Evolutionary conservation across 2,113 vertebrate species (phyloP), one percentile per base, ranked within the genome.

Genomic region (Neotoma lepida): DNA sequence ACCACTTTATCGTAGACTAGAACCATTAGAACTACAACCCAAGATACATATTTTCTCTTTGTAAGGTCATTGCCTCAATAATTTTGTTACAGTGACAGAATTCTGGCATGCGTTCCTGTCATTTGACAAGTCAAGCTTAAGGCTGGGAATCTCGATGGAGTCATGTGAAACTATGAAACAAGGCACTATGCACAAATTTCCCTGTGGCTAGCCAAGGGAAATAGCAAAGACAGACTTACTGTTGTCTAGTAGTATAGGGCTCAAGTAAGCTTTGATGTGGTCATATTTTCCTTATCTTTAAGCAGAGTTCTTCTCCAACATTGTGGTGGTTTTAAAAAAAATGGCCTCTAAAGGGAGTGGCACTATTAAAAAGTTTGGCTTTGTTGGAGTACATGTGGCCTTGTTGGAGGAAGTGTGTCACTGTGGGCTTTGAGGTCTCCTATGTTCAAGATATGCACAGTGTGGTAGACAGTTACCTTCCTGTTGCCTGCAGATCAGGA

Each of bases 21-120:
- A 88, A 73, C 0, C 12, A 15, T 35, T 71, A 71, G 17, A 88
- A 81, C 2, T 49, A 4, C 13, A 22, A 44, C n/a, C 3, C 46
- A 46, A 76, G 35, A 33, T 56, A 41, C 26, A 68, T 61, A 2
- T 80, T 88, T 24, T 71, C 3, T 71, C 51, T 61, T 80, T 71
- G 13, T 70, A 71, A 70, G 4, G 6, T 33, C 49, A 24, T 71
- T 44, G 5, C 63, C 28, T 87, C 26, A 66, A 20, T 2, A 33
- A 58, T 46, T 56, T 70, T 58, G 33, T 46, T 39, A 4, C 28
- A 71, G 30, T 30, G 15, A 71, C 15, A 88, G 39, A 88, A 68
- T 46, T 9, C 10, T 88, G 0, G 0, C 3, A 14, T 28, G 12
- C 0, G 1, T 30, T 24, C 13, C 46, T 14, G 39, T 13, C 0